phyloP scores from a whole-genome alignment of 2,888 invertebrate species.

The Agriopis marginaria region DNA sequence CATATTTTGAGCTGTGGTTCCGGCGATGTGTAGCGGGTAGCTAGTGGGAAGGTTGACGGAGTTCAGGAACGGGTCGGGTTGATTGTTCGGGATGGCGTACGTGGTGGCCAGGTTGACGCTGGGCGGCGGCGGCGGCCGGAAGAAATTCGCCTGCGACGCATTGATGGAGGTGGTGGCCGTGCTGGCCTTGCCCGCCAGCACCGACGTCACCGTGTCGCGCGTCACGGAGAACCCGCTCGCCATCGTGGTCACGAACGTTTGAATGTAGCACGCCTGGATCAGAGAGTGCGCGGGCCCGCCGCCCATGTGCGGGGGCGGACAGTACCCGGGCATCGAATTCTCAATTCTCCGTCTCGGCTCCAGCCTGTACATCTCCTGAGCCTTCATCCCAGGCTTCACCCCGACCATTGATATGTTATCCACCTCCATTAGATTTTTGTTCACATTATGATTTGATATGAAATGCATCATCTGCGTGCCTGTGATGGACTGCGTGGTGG shows the following conservation, averaged over 20 bases:
- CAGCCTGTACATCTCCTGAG: slow-evolving; percentile 63
- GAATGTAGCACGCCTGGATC: slow-evolving; percentile 77
- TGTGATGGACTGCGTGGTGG: slow-evolving; percentile 64
- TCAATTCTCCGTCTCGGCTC: slow-evolving; percentile 69
- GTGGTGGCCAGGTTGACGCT: slow-evolving; percentile 77
- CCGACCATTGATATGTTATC: slow-evolving; percentile 84
- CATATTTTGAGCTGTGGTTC: slow-evolving; percentile 82
- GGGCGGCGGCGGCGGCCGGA: slow-evolving; percentile 75
- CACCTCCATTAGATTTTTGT: slow-evolving; percentile 83
- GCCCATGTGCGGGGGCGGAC: slow-evolving; percentile 80
- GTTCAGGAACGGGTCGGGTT: slow-evolving; percentile 80
- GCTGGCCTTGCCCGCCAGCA: slow-evolving; percentile 91
- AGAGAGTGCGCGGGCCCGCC: slow-evolving; percentile 79
- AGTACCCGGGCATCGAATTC: slow-evolving; percentile 80
- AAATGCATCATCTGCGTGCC: slow-evolving; percentile 83
- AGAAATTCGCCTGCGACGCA: slow-evolving; percentile 82
- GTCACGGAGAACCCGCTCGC: slow-evolving; percentile 92
- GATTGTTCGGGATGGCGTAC: slow-evolving; percentile 80
- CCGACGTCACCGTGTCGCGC: slow-evolving; percentile 93
- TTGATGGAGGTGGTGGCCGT: slow-evolving; percentile 92
- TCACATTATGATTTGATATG: slow-evolving; percentile 82
- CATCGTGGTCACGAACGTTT: slow-evolving; percentile 80
- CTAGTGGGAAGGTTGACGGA: slow-evolving; percentile 80
- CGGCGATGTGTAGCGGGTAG: slow-evolving; percentile 79
- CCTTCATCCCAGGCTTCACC: slow-evolving; percentile 70